phyloP scores from a whole-genome alignment of 2,888 invertebrate genomes.

The Anarsia innoxiella region DNA sequence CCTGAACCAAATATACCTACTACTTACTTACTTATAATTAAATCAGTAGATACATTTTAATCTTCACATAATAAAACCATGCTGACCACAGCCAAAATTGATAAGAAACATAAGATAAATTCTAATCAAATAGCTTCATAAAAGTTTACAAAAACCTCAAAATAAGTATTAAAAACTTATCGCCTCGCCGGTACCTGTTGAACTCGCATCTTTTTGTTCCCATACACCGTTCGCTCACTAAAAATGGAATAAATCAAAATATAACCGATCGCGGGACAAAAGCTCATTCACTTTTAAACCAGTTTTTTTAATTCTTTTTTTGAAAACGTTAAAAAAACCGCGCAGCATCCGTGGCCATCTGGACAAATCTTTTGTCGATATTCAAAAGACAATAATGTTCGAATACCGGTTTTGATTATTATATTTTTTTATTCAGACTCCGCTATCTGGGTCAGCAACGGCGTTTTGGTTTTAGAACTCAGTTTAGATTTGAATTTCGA shows the following conservation, averaged over 20 bases:
- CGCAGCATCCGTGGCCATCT: slow-evolving; percentile 69
- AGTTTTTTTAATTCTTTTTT: slow-evolving; percentile 46
- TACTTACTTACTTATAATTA: too few relatives aligned
- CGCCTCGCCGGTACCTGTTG: slow-evolving; percentile 60
- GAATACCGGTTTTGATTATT: slow-evolving; percentile 57
- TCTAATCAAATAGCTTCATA: too few relatives aligned
- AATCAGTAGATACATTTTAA: too few relatives aligned
- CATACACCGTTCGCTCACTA: slow-evolving; percentile 52
- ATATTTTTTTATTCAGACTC: slow-evolving; percentile 31
- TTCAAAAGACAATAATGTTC: slow-evolving; percentile 57
- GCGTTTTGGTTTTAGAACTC: slow-evolving; percentile 35
- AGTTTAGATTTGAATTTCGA: slow-evolving; percentile 37
- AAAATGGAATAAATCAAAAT: slow-evolving; percentile 75
- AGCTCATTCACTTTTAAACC: slow-evolving; percentile 63
- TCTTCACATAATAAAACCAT: too few relatives aligned
- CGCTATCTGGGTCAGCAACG: slow-evolving; percentile 69
- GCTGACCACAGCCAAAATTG: too few relatives aligned
- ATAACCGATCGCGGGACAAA: slow-evolving; percentile 66
- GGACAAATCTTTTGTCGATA: slow-evolving; percentile 53
- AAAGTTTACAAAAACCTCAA: too few relatives aligned
- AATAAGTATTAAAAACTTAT: too few relatives aligned
- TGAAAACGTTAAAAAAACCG: slow-evolving; percentile 29
- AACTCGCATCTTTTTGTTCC: slow-evolving; percentile 61
- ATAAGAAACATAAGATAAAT: too few relatives aligned
- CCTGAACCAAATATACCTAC: too few relatives aligned